phyloP scores from a whole-genome alignment of 2,113 vertebrate genomes.

The Elachura formosa region DNA sequence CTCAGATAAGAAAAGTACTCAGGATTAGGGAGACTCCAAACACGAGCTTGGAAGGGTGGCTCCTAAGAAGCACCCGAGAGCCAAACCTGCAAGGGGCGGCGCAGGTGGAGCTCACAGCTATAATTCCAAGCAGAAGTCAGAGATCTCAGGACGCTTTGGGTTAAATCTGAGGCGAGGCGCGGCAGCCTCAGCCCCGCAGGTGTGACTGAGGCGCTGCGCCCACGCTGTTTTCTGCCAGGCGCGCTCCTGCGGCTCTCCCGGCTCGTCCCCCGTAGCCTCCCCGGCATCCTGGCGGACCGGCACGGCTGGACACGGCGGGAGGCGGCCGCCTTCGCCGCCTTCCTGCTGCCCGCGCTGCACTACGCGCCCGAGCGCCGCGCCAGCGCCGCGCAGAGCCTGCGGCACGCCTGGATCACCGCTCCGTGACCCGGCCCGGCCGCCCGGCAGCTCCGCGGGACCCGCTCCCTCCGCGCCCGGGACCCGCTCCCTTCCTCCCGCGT shows the following conservation, averaged over 20 bases:
- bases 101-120: background rate
- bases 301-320: conserved; percentile 71
- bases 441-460: background rate
- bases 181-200: fast-evolving
- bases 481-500: background rate
- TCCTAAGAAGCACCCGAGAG: background rate
- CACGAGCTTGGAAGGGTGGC: background rate
- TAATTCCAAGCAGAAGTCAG: too few species aligned
- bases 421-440: background rate
- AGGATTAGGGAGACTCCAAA: fast-evolving
- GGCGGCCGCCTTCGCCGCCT: conserved; percentile 67
- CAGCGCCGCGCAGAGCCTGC: conserved; percentile 77
- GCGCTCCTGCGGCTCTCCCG: conserved; percentile 70
- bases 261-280: conserved; percentile 74
- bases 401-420: conserved; percentile 75
- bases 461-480: background rate
- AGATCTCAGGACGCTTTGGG: background rate
- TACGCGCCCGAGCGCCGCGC: conserved; percentile 74
- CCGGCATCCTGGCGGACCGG: conserved; percentile 73
- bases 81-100: background rate
- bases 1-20: background rate
- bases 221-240: conserved; percentile 51
- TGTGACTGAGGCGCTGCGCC: background rate
- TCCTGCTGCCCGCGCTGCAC: conserved; percentile 77
- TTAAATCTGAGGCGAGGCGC: fast-evolving